Base-by-base conservation (phyloP, 1,140 invertebrate genomes). In the Cydia pomonella region DNA sequence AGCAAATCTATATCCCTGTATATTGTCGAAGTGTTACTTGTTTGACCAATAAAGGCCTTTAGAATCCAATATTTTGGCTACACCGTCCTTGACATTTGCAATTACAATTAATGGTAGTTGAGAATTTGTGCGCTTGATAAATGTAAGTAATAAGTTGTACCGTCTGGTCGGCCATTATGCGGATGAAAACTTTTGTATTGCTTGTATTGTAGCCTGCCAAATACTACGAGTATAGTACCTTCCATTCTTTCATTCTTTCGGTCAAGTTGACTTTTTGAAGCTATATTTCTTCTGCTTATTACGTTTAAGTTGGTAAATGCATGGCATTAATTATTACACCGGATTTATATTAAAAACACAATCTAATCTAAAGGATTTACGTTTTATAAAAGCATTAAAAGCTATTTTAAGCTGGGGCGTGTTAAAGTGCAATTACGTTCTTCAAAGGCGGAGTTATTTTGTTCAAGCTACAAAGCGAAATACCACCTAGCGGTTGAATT, bases 141-240 rank as follows among this genome's bases (percentile, higher is more conserved):
- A 73, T 73, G 72, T n/a, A n/a, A 25, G 44, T 53, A 47, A 73
- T 73, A 73, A 73, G 72, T 73, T 53, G 47, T 53, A 16, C 64
- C 13, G 27, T 66, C 63, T 66, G 25, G 9, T 21, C 16, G 64
- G 18, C 64, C 29, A 33, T 41, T 69, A 69, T 10, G n/a, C 64
- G 64, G 64, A 33, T 64, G 27, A 72, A 33, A 73, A 50, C 72
- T 50, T 73, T 25, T 73, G 44, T 53, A 69, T 38, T 69, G 64
- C 63, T 63, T 63, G 21, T 63, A 63, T 63, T 63, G 21, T 63
- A 63, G 21, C 16, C 13, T 33, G 64, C 64, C 64, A 41, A 69
- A 69, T 69, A n/a, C 1, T 50, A n/a, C n/a, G n/a, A n/a, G n/a
- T n/a, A n/a, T n/a, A 1, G 53, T 21, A 59, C 38, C 38, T 41